These are phyloP conservation scores for Melikaiella ostensackeni DNA, from an alignment of 2,888 invertebrate genomes.

Conservation along the genomic window DNA sequence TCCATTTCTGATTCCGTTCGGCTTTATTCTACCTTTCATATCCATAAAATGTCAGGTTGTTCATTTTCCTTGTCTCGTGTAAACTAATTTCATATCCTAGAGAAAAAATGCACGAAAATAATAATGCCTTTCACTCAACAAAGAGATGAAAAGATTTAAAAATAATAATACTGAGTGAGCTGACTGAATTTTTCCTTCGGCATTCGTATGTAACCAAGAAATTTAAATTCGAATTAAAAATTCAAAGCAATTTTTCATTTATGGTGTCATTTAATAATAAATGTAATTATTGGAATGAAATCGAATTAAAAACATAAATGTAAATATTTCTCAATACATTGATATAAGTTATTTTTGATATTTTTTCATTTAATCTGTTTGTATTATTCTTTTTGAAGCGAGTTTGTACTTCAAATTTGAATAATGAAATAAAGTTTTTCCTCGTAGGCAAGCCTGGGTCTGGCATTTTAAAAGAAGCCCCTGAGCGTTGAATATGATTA, in stretches of 20 bases:
- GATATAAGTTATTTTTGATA: neutral
- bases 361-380: neutral
- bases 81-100: constrained; percentile 7
- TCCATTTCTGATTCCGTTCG: constrained; percentile 9
- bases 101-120: neutral
- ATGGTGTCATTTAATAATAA: neutral
- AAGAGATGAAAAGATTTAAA: neutral
- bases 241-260: no score
- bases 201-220: no score
- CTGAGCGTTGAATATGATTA: constrained; percentile 11
- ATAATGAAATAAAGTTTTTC: neutral
- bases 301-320: neutral
- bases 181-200: no score
- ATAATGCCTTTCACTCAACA: neutral
- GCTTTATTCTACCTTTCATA: neutral
- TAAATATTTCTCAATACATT: no score
- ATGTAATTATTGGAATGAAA: neutral
- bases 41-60: constrained; percentile 6
- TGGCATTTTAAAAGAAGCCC: neutral
- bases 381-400: neutral
- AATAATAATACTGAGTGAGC: no score
- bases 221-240: no score
- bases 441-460: neutral
- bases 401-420: neutral
- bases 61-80: neutral